Evolutionary conservation across 2,113 vertebrate species (phyloP).

Genomic region (Lanius collurio): DNA sequence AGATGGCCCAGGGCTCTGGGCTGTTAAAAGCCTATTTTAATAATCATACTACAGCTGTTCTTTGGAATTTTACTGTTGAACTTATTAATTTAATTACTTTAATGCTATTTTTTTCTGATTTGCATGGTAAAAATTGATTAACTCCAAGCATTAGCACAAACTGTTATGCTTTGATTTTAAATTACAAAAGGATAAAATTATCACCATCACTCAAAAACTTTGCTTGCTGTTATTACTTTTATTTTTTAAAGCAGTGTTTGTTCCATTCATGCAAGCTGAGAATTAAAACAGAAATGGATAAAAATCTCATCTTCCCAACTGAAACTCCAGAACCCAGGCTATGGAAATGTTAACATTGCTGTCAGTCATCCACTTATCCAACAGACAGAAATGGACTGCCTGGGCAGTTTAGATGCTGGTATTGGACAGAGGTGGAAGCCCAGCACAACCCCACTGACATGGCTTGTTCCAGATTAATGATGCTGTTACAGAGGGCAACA

Average conservation of each 20-base stretch:
- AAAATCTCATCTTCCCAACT: background rate
- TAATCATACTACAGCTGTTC: background rate
- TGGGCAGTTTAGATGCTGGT: background rate
- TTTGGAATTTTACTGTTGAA: background rate
- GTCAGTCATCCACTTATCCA: background rate
- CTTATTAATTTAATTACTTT: background rate
- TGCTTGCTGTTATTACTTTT: background rate
- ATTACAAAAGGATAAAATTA: background rate
- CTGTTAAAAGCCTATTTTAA: background rate
- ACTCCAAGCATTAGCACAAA: background rate
- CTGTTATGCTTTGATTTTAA: background rate
- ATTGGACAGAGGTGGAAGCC: background rate
- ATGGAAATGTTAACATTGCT: background rate
- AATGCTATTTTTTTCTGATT: background rate
- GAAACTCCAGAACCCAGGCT: background rate
- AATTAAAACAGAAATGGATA: background rate
- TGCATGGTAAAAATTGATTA: background rate
- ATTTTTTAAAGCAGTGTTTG: background rate
- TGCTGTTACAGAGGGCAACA: background rate
- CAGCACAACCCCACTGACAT: background rate
- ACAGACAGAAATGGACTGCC: fast-evolving
- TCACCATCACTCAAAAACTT: background rate
- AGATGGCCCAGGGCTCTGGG: background rate
- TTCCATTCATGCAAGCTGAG: background rate
- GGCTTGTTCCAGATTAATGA: background rate